Percentiles rank a stretch among this genome's conserved stretches.
Conservation (phyloP, 2,888 invertebrate species). For the Halocaridina rubra region DNA sequence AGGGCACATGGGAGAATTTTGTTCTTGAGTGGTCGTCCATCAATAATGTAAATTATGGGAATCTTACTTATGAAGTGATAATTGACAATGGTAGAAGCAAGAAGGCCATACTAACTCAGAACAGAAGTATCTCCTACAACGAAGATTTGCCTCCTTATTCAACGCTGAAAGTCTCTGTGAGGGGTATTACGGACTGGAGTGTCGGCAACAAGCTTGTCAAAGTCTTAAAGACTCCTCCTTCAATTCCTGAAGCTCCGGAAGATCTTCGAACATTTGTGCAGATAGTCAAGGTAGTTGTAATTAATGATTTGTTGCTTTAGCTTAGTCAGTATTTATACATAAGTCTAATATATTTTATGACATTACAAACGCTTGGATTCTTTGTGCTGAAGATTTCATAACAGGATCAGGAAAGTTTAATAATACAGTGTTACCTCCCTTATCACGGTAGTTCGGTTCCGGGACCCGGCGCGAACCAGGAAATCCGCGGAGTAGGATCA, state of each 20-base stretch:
- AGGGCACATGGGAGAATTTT: conserved; percentile 83
- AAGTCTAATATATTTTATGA: too few relatives aligned
- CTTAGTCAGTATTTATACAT: too few relatives aligned
- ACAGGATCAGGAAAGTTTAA: too few relatives aligned
- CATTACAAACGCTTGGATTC: too few relatives aligned
- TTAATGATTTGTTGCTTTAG: too few relatives aligned
- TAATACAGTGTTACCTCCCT: too few relatives aligned
- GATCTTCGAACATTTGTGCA: conserved; percentile 48
- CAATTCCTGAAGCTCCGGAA: conserved; percentile 35
- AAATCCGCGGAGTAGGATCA: too few relatives aligned
- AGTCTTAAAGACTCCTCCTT: conserved; percentile 41
- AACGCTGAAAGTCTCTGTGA: conserved; percentile 40
- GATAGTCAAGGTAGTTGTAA: conserved; percentile 22
- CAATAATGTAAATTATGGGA: conserved; percentile 74
- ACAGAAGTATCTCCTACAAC: conserved; percentile 12
- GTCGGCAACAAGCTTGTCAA: conserved; percentile 29
- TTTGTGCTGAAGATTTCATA: too few relatives aligned
- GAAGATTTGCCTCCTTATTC: conserved; percentile 37
- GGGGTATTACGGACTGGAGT: conserved; percentile 58
- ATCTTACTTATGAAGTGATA: conserved; percentile 43
- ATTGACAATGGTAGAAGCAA: conserved; percentile 18
- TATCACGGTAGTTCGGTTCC: too few relatives aligned
- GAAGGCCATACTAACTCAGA: conserved; percentile 10
- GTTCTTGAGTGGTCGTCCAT: conserved; percentile 86
- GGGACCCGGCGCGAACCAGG: too few relatives aligned